Evolutionary conservation across 2,113 vertebrate genomes (phyloP), one percentile per base, ranked within the genome.

Genomic region (Nothoprocta perdicaria): DNA sequence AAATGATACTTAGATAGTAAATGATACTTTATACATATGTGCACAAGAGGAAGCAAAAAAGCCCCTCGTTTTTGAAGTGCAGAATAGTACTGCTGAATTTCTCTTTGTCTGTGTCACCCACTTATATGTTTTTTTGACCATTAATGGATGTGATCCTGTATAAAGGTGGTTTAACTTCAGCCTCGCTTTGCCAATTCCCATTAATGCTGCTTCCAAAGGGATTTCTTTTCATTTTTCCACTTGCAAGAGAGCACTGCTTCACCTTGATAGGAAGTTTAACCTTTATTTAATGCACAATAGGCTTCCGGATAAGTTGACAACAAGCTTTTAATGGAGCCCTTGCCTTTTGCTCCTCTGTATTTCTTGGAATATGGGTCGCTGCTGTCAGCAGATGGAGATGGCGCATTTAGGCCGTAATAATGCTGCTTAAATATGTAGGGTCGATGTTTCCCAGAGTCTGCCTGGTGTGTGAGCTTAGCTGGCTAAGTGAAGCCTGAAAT

Each of bases 91-190:
- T 40, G 1, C 77, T 58, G 68, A 75, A 1, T 78, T 58, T 10
- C 67, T 50, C 23, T 3, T 6, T 9, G 53, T 1, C 53, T 0
- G 0, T 5, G 22, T 18, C 45, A 40, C 60, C 15, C 1, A 4
- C 27, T 14, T 7, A 55, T 3, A 29, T 40, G 22, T 57, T 57
- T 29, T 60, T 60, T 55, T 75, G 19, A 3, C 33, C 84, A 48
- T 11, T 14, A 41, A 9, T 14, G 6, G 6, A 29, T 33, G 17
- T 26, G 43, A 45, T 69, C 29, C 22, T 33, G 22, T 50, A 26
- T 50, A 46, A 69, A 69, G 26, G 29, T 31, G 53, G 31, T 26
- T 0, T 3, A 12, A 23, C 35, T 65, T 38, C 31, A 71, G 26
- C 65, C 48, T 71, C 16, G 2, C 33, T 71, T 18, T 41, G n/a